Evolutionary conservation across 2,113 vertebrate species (phyloP).

Genomic region (Campylomormyrus numenius): DNA sequence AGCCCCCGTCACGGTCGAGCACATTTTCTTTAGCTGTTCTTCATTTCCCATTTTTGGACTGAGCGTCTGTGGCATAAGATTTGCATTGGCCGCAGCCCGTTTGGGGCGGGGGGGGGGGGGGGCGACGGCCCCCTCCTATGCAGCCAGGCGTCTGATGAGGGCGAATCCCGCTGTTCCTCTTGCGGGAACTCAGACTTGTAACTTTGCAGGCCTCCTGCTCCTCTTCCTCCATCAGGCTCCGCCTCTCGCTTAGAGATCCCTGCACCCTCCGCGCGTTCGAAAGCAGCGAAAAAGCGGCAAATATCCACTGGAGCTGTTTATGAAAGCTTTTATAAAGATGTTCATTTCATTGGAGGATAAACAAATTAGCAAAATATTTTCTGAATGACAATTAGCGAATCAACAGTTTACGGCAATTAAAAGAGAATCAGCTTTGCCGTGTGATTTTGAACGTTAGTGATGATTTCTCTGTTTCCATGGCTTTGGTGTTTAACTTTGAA

Average conservation of each 20-base stretch:
- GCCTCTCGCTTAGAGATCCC: not conserved
- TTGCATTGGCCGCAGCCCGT: constrained; percentile 27
- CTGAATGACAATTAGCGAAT: not conserved
- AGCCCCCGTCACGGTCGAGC: constrained; percentile 36
- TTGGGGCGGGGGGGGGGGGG: constrained; percentile 33
- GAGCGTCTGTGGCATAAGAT: constrained; percentile 28
- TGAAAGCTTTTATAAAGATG: not conserved
- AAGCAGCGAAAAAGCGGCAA: not conserved
- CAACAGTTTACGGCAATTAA: not conserved
- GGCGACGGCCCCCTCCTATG: not conserved
- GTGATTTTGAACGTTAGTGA: not conserved
- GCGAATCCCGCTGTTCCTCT: not conserved
- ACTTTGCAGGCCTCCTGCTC: not conserved
- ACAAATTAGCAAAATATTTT: not conserved
- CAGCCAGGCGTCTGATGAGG: constrained; percentile 21
- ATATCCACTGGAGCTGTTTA: no score
- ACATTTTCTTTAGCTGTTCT: constrained; percentile 43
- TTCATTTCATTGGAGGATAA: not conserved
- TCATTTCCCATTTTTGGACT: constrained; percentile 39
- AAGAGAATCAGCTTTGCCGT: not conserved
- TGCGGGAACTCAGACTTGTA: not conserved
- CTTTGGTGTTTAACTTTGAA: not conserved
- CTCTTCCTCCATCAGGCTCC: not conserved
- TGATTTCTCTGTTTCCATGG: not conserved
- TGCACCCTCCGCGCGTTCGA: not conserved